Evolutionary conservation across 1,140 invertebrate species (phyloP).

Genomic region (Geopemphigus sp.): DNA sequence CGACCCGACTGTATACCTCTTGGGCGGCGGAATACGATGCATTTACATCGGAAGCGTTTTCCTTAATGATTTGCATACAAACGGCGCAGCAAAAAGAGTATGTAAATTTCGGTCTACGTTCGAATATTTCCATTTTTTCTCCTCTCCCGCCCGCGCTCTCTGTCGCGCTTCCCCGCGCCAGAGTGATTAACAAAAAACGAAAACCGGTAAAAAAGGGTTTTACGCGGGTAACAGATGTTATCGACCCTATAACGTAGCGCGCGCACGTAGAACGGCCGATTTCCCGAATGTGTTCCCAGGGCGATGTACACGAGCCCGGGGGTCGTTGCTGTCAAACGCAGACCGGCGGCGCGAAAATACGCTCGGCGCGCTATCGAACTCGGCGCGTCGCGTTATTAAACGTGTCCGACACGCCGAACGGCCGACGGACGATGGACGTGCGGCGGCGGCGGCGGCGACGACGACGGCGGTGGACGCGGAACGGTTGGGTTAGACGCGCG

Average conservation of each 20-base stretch:
- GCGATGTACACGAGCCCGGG: background rate
- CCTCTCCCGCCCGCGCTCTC: too few species aligned
- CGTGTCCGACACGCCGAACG: background rate
- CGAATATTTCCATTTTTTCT: conserved; percentile 42
- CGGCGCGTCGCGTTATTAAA: background rate
- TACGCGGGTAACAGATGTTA: background rate
- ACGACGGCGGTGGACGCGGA: too few species aligned
- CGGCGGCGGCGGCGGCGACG: too few species aligned
- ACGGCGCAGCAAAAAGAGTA: conserved; percentile 42
- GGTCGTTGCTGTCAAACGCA: conserved; percentile 15
- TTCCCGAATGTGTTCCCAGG: too few species aligned
- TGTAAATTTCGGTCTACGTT: conserved; percentile 47
- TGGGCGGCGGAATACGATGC: conserved; percentile 18
- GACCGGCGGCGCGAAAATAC: conserved; percentile 25
- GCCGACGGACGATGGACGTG: too few species aligned
- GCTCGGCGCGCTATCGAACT: background rate
- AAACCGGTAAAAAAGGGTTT: background rate
- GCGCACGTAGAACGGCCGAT: background rate
- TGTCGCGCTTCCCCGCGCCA: background rate
- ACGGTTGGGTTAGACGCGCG: background rate
- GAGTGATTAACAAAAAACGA: conserved; percentile 2
- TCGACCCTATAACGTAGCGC: too few species aligned
- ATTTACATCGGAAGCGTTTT: conserved; percentile 49
- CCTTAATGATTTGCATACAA: conserved; percentile 50
- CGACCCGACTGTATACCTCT: background rate